Evolutionary conservation across 2,113 vertebrate genomes (phyloP).

Genomic region (Gavia stellata): DNA sequence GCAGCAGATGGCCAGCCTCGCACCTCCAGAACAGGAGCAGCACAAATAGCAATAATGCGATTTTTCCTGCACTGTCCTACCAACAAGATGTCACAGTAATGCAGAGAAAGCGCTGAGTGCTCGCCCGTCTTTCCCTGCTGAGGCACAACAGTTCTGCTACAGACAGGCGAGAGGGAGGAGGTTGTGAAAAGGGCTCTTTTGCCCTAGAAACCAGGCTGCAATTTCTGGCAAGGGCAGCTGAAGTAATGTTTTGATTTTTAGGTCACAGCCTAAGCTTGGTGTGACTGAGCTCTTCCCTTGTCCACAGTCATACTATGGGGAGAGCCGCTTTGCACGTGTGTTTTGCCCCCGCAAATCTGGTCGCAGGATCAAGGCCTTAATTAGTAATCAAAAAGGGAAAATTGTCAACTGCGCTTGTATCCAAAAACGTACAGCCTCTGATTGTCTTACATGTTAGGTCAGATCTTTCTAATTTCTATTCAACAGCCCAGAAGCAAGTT

Average conservation of each 20-base stretch:
- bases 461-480: neutral
- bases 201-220: neutral
- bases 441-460: neutral
- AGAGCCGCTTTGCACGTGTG: neutral
- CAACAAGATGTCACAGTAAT: neutral
- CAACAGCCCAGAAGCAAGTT: neutral
- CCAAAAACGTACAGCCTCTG: neutral
- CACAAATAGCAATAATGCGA: neutral
- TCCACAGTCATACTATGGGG: neutral
- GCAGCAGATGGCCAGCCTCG: neutral
- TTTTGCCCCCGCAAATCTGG: neutral
- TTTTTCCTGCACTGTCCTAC: neutral
- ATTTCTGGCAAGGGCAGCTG: neutral
- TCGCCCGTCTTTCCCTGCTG: neutral
- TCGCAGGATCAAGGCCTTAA: neutral
- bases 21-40: neutral
- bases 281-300: neutral
- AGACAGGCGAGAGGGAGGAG: neutral
- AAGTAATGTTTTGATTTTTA: neutral
- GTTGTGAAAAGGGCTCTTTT: neutral
- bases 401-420: neutral
- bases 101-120: neutral
- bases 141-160: neutral
- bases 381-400: neutral
- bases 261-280: neutral